Base-by-base conservation (phyloP, 1,140 invertebrate species). In the Neodiprion virginianus region DNA sequence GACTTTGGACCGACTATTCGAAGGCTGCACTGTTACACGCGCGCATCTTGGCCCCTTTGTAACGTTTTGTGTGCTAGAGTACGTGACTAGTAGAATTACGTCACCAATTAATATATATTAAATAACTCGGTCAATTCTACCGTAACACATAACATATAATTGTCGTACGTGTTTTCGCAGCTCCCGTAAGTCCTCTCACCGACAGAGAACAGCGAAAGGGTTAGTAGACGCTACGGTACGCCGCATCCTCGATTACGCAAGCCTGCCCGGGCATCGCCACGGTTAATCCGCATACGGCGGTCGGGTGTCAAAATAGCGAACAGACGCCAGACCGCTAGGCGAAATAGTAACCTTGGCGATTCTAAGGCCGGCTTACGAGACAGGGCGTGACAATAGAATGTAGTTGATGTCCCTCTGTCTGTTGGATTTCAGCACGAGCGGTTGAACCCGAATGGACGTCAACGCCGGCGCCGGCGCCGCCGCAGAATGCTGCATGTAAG, bases 121-220 rank as follows among this genome's bases (percentile, higher is more conserved):
- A 65, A 65, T 65, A 14, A 14, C 61, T 65, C 12, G 61, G 1
- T 65, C 4, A 65, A 65, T 65, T 17, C 1, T 65, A 14, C 12
- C 12, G 61, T 14, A 69, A 17, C 28, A 40, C 28, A 40, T 40
- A 40, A 40, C 28, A 40, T 40, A 40, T 40, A 40, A 40, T 40
- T 40, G 28, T 40, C 28, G 67, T 47, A 17, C 48, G 67, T 83
- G 78, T 81, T 81, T 86, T 78, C 75, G 70, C 76, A 87, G 86
- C 79, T 71, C 79, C 83, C 50, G 82, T 82, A 74, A 67, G 72
- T 71, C 86, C 85, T 69, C 79, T 85, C 80, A 86, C 85, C 72
- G 86, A 87, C 71, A 82, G 86, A 79, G 86, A 87, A 81, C 73
- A 84, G 23, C 81, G 86, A 79, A 87, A 87, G 80, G 86, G 86